These are phyloP conservation scores for Chiloscyllium plagiosum DNA, from an alignment of 2,113 vertebrate genomes.

Conservation along the genomic window DNA sequence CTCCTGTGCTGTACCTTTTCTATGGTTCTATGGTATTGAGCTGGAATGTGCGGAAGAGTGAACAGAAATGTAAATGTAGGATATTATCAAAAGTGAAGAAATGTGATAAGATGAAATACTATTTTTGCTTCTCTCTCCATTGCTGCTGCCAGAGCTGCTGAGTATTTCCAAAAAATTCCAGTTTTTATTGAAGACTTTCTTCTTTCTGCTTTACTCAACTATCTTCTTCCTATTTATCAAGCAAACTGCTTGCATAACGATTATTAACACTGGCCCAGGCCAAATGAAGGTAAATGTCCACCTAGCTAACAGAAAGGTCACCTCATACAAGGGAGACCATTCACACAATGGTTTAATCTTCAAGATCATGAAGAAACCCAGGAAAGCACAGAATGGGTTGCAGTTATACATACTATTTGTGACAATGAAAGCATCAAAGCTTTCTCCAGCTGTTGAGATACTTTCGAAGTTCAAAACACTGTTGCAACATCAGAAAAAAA, in stretches of 20 bases:
- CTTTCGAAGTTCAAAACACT: background rate
- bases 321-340: background rate
- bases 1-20: too few species aligned
- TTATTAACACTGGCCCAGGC: background rate
- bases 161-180: background rate
- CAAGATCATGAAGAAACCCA: background rate
- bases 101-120: background rate
- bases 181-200: background rate
- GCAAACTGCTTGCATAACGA: background rate
- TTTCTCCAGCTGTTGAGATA: background rate
- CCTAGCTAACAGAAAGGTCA: background rate
- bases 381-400: background rate
- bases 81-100: background rate
- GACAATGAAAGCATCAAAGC: too few species aligned
- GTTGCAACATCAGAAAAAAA: background rate
- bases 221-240: background rate
- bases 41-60: background rate
- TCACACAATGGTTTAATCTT: background rate
- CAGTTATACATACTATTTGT: background rate
- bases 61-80: background rate
- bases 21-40: background rate
- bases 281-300: background rate
- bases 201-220: background rate
- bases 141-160: background rate
- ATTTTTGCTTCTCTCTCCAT: background rate